Percentiles rank a stretch among this genome's conserved stretches.
These are phyloP conservation scores for Drosophila quinaria DNA, from an alignment of 2,888 invertebrate species.

Conservation along the genomic window DNA sequence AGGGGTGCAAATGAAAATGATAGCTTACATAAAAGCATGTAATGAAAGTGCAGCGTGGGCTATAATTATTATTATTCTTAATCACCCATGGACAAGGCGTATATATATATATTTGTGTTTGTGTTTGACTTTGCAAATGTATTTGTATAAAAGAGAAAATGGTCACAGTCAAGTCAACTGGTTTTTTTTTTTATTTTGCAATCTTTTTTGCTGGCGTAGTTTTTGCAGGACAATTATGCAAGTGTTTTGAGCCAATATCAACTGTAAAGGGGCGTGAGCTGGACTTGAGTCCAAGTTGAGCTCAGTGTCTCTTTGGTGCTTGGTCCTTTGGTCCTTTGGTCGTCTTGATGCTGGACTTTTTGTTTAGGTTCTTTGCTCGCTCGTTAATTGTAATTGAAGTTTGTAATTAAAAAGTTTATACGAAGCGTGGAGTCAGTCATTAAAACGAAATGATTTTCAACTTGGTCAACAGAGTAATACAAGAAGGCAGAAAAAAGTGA, in stretches of 20 bases:
- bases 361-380: conserved; percentile 55
- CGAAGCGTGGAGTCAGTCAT: conserved; percentile 72
- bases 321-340: not conserved
- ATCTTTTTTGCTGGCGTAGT: conserved; percentile 12
- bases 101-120: not conserved
- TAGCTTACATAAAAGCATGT: conserved; percentile 27
- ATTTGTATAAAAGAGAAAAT: conserved; percentile 13
- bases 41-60: conserved; percentile 41
- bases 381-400: conserved; percentile 82
- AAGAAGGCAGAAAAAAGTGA: conserved; percentile 13
- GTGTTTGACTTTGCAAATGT: conserved; percentile 10
- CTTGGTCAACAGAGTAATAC: conserved; percentile 50
- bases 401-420: conserved; percentile 80
- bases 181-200: conserved; percentile 8
- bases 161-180: conserved; percentile 2
- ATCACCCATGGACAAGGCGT: conserved; percentile 48
- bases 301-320: conserved; percentile 2
- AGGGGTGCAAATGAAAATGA: conserved; percentile 31
- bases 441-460: conserved; percentile 75
- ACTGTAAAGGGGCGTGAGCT: conserved; percentile 2
- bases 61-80: conserved; percentile 68
- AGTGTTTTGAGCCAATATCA: conserved; percentile 34
- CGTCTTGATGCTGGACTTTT: conserved; percentile 44
- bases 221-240: conserved; percentile 63
- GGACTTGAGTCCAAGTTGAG: conserved; percentile 14